These are phyloP conservation scores for Ptychoptera albimana DNA, from an alignment of 2,888 invertebrate genomes.

Conservation along the genomic window DNA sequence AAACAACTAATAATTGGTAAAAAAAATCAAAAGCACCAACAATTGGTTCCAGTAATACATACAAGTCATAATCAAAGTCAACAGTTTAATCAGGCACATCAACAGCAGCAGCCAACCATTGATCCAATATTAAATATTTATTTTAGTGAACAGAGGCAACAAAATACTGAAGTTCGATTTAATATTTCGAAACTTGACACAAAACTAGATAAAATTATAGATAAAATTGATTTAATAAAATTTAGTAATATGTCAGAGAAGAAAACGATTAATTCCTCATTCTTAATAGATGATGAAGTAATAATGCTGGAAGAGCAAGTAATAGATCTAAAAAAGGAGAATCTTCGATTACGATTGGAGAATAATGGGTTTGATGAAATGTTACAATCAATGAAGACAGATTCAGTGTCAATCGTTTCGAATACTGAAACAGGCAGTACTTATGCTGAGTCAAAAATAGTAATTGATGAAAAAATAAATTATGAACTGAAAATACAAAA, in stretches of 20 bases:
- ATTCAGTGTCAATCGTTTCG: not conserved
- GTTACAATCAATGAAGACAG: conserved; percentile 17
- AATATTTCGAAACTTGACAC: conserved; percentile 43
- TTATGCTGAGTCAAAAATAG: too few relatives aligned
- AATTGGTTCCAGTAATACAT: conserved; percentile 12
- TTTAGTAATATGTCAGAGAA: not conserved
- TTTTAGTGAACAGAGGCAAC: conserved; percentile 42
- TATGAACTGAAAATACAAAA: too few relatives aligned
- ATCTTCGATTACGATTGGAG: conserved; percentile 25
- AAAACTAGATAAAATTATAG: conserved; percentile 43
- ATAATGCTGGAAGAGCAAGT: conserved; percentile 26
- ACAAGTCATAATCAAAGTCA: too few relatives aligned
- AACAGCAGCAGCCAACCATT: conserved; percentile 12
- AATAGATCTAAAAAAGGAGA: conserved; percentile 25
- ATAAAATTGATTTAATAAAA: conserved; percentile 29
- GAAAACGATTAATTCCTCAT: not conserved
- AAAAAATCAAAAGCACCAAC: conserved; percentile 8
- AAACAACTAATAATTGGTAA: too few relatives aligned
- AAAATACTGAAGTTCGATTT: conserved; percentile 49
- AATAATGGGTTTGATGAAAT: conserved; percentile 23
- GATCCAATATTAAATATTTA: conserved; percentile 36
- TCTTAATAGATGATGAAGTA: conserved; percentile 16
- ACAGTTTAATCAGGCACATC: not conserved
- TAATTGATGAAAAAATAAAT: too few relatives aligned
- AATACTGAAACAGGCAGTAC: too few relatives aligned